Conservation (phyloP, 2,113 vertebrate species). For the Opisthocomus hoazin region DNA sequence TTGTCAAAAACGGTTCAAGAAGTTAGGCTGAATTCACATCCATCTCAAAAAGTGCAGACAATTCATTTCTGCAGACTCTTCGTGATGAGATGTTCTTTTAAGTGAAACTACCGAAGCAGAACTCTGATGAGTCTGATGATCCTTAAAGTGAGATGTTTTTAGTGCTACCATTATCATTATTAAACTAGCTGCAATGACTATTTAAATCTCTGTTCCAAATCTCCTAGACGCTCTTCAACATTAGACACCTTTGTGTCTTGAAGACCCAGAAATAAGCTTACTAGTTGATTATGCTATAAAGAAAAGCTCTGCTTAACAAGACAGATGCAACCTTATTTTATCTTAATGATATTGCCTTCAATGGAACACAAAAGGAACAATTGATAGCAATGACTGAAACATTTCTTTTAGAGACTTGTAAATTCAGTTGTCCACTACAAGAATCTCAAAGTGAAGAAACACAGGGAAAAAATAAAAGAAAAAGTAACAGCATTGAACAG, state of each 20-base stretch:
- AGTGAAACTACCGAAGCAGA: neutral
- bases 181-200: neutral
- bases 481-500: neutral
- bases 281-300: conserved; percentile 20
- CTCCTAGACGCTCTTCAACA: conserved; percentile 36
- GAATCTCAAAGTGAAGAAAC: neutral
- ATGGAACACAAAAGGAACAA: conserved; percentile 29
- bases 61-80: neutral
- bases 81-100: neutral
- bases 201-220: conserved; percentile 17
- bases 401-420: neutral
- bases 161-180: conserved; percentile 44
- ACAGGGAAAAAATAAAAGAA: neutral
- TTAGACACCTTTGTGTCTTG: conserved; percentile 54
- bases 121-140: conserved; percentile 38
- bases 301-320: conserved; percentile 36
- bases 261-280: conserved; percentile 9
- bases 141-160: conserved; percentile 25
- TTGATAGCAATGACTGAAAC: conserved; percentile 37
- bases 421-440: conserved; percentile 30
- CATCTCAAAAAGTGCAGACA: neutral
- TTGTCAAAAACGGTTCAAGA: neutral
- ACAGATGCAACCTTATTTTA: conserved; percentile 27
- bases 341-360: conserved; percentile 23
- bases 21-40: neutral